phyloP scores from a whole-genome alignment of 2,113 vertebrate species.

The Muntiacus reevesi region DNA sequence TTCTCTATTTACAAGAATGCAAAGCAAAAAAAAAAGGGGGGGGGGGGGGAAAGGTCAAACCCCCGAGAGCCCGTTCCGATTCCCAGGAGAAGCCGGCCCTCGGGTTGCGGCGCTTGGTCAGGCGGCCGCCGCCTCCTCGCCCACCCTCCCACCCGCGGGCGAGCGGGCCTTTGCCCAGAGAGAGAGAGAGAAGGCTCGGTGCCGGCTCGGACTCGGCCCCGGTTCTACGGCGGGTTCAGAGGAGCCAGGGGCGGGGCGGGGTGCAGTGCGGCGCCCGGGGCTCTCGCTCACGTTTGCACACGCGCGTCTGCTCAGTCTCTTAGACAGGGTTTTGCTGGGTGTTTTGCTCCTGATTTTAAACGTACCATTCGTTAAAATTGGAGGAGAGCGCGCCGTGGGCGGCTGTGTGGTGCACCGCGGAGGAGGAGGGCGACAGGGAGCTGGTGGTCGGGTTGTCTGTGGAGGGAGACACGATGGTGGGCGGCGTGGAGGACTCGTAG shows the following conservation, averaged over 20 bases:
- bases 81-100: conserved; percentile 39
- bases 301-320: conserved; percentile 82
- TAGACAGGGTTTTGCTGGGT: conserved; percentile 78
- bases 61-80: conserved; percentile 84
- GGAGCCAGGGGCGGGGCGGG: background rate
- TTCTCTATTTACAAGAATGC: conserved; percentile 95
- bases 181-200: conserved; percentile 58
- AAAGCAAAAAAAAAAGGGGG: background rate
- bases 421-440: conserved; percentile 97
- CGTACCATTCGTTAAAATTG: conserved; percentile 99
- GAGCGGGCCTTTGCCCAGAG: conserved; percentile 84
- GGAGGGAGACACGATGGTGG: conserved; percentile 98
- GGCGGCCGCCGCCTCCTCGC: conserved; percentile 81
- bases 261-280: background rate
- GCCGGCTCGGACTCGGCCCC: conserved; percentile 87
- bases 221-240: conserved; percentile 84
- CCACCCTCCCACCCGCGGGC: conserved; percentile 65
- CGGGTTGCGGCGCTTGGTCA: conserved; percentile 81
- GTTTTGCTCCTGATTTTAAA: conserved; percentile 91
- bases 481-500: conserved; percentile 98
- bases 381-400: conserved; percentile 98
- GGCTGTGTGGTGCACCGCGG: conserved; percentile 96
- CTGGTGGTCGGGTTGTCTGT: conserved; percentile 98
- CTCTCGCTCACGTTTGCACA: too few species aligned
- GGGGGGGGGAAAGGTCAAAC: conserved; percentile 67